These are phyloP conservation scores for Alethe diademata DNA, from an alignment of 2,113 vertebrate species.

Conservation along the genomic window DNA sequence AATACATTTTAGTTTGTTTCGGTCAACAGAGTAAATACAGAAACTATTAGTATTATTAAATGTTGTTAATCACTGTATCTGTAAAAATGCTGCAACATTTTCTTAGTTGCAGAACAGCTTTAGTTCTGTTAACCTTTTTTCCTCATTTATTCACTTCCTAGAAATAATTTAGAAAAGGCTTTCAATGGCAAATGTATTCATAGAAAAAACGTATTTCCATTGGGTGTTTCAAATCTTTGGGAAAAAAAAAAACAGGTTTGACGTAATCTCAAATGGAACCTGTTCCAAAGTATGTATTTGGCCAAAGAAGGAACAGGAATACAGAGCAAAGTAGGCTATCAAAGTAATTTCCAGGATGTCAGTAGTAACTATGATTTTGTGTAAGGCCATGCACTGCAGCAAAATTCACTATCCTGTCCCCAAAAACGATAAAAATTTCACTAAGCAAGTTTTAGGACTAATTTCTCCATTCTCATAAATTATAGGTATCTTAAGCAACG, in stretches of 20 bases:
- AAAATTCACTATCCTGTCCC: neutral
- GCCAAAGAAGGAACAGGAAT: neutral
- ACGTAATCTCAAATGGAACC: neutral
- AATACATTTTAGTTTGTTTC: neutral
- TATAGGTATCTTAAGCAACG: neutral
- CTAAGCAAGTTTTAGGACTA: neutral
- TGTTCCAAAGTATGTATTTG: neutral
- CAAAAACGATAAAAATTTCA: neutral
- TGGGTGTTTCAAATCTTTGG: neutral
- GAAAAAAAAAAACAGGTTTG: neutral
- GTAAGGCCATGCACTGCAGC: neutral
- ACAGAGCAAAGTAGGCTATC: neutral
- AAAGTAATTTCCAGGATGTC: neutral
- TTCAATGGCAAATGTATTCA: neutral
- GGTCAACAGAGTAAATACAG: neutral
- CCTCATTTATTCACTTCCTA: neutral
- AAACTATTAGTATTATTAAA: neutral
- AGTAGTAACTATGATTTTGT: neutral
- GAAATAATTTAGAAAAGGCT: neutral
- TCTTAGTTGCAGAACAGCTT: neutral
- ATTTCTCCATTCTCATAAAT: neutral
- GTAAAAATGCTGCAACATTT: neutral
- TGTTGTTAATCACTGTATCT: neutral
- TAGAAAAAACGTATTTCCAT: neutral
- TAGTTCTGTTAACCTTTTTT: neutral